A percentile compares a stretch with the other conserved stretches of the same genome.
Evolutionary conservation across 2,113 vertebrate species (phyloP).

Genomic region (Perognathus longimembris): DNA sequence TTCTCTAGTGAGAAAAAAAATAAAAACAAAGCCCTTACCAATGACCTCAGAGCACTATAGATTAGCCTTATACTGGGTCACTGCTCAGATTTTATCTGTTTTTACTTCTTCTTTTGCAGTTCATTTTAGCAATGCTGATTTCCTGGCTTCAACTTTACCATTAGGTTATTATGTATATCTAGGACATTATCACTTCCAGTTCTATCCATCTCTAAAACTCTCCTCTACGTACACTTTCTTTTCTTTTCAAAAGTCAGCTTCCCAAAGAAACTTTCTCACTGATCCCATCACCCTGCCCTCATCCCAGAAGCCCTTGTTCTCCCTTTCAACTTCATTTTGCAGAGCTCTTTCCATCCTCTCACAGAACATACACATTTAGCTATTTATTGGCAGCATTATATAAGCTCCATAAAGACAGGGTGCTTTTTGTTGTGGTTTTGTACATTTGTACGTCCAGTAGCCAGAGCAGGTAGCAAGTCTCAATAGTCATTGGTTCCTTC

Average conservation of each 20-base stretch:
- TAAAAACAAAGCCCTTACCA: slow-evolving; percentile 24
- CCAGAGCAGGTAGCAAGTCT: not conserved
- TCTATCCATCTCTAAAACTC: not conserved
- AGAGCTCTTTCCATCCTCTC: not conserved
- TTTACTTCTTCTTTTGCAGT: not conserved
- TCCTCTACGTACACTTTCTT: not conserved
- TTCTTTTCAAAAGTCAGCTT: not conserved
- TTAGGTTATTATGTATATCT: not conserved
- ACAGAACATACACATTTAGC: not conserved
- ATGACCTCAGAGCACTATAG: not conserved
- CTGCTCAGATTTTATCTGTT: not conserved
- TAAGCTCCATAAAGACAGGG: not conserved
- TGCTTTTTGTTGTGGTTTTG: not conserved
- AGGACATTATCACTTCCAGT: not conserved
- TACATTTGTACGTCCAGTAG: not conserved
- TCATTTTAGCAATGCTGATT: not conserved
- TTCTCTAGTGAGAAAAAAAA: not conserved
- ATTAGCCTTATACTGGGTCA: not conserved
- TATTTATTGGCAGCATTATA: not conserved
- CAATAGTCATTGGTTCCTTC: not conserved
- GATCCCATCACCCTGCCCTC: not conserved
- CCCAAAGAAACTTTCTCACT: not conserved
- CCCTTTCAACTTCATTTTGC: not conserved
- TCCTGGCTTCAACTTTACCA: not conserved
- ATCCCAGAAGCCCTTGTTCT: not conserved